Conservation (phyloP, 2,888 invertebrate genomes). For the Eupithecia centaureata region DNA sequence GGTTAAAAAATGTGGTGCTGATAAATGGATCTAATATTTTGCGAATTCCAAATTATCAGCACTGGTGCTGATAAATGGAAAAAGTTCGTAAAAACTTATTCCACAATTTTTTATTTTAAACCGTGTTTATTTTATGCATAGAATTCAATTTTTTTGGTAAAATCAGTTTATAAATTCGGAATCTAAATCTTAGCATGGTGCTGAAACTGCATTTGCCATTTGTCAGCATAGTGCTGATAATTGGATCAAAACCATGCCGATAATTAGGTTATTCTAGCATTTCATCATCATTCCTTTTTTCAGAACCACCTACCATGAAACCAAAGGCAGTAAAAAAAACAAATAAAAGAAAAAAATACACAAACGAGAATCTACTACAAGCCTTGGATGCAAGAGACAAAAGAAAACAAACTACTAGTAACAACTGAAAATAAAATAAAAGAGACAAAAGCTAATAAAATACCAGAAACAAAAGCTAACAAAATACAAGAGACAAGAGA, state of each 20-base stretch:
- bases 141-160: neutral
- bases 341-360: slow-evolving; percentile 20
- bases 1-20: too few relatives aligned
- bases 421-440: too few relatives aligned
- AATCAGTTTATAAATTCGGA: slow-evolving; percentile 5
- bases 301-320: slow-evolving; percentile 29
- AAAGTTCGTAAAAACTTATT: slow-evolving; percentile 37
- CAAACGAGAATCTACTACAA: slow-evolving; percentile 33
- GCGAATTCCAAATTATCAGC: slow-evolving; percentile 44
- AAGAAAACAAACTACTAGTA: too few relatives aligned
- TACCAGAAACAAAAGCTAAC: too few relatives aligned
- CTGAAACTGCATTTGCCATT: slow-evolving; percentile 36
- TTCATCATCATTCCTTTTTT: slow-evolving; percentile 29
- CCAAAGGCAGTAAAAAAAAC: slow-evolving; percentile 28
- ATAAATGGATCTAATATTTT: too few relatives aligned
- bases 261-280: slow-evolving; percentile 33
- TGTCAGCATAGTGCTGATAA: slow-evolving; percentile 36
- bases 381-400: slow-evolving; percentile 37
- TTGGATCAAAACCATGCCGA: slow-evolving; percentile 41
- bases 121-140: slow-evolving; percentile 11
- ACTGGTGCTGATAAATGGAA: slow-evolving; percentile 42
- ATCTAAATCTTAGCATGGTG: slow-evolving; percentile 42
- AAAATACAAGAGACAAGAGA: too few relatives aligned
- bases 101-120: slow-evolving; percentile 15
- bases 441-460: too few relatives aligned